These are phyloP conservation scores for Meandrusa payeni DNA, from an alignment of 2,888 invertebrate genomes.

Conservation along the genomic window DNA sequence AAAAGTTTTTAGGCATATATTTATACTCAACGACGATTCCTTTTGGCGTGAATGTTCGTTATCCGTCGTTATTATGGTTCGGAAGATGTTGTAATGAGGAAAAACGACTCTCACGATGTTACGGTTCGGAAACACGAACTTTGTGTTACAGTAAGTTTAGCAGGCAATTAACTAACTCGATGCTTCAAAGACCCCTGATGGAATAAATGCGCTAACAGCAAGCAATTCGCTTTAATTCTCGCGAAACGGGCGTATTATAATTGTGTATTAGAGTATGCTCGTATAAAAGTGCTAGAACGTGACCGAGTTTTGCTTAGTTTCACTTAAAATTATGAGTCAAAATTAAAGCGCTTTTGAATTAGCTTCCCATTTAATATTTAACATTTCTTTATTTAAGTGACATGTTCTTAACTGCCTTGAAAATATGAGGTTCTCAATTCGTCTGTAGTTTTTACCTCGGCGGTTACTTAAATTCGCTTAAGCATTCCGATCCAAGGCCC, in stretches of 20 bases:
- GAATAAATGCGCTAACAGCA: constrained; percentile 35
- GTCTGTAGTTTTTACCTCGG: too few species aligned
- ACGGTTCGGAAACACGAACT: constrained; percentile 44
- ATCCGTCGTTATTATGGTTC: constrained; percentile 46
- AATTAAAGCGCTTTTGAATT: constrained; percentile 10
- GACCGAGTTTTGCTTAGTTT: constrained; percentile 8
- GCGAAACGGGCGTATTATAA: not conserved
- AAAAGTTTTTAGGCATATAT: constrained; percentile 16
- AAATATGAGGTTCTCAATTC: too few species aligned
- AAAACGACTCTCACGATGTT: constrained; percentile 52
- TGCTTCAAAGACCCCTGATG: constrained; percentile 44
- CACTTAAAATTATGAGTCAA: constrained; percentile 3
- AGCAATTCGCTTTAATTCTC: constrained; percentile 19
- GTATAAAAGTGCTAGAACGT: constrained; percentile 1
- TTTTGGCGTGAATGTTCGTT: constrained; percentile 40
- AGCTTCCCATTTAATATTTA: too few species aligned
- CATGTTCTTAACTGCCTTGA: too few species aligned
- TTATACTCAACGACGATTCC: constrained; percentile 20
- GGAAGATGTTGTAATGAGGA: constrained; percentile 54
- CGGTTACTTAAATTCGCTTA: too few species aligned
- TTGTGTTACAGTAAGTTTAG: constrained; percentile 46
- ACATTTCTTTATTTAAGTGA: too few species aligned
- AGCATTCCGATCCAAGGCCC: too few species aligned
- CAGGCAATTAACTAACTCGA: constrained; percentile 52
- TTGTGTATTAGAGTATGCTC: constrained; percentile 1